A percentile compares a stretch with the other conserved stretches of the same genome.
phyloP scores from a whole-genome alignment of 2,113 vertebrate genomes.

The Lasiurus borealis region DNA sequence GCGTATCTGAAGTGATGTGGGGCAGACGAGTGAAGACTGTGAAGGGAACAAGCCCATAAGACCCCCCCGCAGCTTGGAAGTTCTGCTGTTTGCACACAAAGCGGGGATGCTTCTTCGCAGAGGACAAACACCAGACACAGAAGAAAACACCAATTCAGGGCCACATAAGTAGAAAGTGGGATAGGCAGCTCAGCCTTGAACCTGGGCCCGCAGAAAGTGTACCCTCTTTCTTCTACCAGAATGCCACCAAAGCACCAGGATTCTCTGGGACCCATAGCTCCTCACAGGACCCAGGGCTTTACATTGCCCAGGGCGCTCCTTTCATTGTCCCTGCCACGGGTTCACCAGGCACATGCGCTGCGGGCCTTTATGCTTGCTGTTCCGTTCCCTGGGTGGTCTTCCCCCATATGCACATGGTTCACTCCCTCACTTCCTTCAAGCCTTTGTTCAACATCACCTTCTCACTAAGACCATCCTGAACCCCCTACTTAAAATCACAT shows the following conservation, averaged over 20 bases:
- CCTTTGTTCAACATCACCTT: not conserved
- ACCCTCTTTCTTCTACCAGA: not conserved
- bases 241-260: no score
- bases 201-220: not conserved
- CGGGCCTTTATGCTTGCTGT: accelerated
- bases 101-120: not conserved
- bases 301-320: not conserved
- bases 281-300: not conserved
- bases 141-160: no score
- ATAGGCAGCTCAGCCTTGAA: not conserved
- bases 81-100: not conserved
- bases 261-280: not conserved
- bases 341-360: not conserved
- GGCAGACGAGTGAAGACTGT: not conserved
- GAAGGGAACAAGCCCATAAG: not conserved
- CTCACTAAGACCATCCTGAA: not conserved
- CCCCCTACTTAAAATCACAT: not conserved
- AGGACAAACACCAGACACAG: not conserved
- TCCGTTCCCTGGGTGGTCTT: not conserved
- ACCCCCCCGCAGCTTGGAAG: not conserved
- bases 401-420: not conserved
- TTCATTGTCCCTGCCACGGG: not conserved
- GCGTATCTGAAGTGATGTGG: not conserved
- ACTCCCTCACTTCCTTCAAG: not conserved
- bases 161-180: accelerated